Conservation (phyloP, 2,797 vertebrate species). For the Diceros bicornis region DNA sequence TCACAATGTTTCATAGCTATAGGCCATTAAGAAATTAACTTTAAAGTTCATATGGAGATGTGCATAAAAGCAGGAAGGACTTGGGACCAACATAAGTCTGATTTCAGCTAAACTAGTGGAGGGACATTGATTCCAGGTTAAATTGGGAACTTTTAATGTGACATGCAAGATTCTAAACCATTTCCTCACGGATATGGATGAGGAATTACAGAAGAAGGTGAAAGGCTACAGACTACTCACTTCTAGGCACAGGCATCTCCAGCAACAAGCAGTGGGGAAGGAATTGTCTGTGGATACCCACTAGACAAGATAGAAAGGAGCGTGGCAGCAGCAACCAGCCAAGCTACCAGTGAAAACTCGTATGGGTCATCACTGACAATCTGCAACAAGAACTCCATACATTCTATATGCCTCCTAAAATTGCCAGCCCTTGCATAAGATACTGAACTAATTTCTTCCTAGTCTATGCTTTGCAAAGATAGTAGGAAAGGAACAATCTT, state of each 20-base stretch:
- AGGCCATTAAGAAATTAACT: conserved; percentile 12
- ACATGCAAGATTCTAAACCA: not conserved
- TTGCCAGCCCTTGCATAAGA: not conserved
- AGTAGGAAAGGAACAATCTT: not conserved
- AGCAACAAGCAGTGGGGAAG: not conserved
- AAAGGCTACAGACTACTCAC: not conserved
- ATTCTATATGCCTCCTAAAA: not conserved
- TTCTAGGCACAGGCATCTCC: not conserved
- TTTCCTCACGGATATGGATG: not conserved
- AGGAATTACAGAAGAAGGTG: not conserved
- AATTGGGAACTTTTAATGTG: not conserved
- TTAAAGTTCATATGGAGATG: conserved; percentile 33
- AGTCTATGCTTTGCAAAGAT: not conserved
- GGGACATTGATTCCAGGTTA: not conserved
- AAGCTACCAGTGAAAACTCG: not conserved
- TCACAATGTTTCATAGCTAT: not conserved
- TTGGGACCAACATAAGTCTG: not conserved
- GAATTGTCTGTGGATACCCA: not conserved
- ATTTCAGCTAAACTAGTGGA: not conserved
- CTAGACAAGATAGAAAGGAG: not conserved
- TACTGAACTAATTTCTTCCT: not conserved
- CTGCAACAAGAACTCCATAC: not conserved
- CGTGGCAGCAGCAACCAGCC: not conserved
- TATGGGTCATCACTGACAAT: not conserved
- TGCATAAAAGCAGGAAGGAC: conserved; percentile 1